Percentiles rank a stretch among this genome's conserved stretches.
Evolutionary conservation across 2,888 invertebrate genomes (phyloP).

Genomic region (Anaspis maculata): DNA sequence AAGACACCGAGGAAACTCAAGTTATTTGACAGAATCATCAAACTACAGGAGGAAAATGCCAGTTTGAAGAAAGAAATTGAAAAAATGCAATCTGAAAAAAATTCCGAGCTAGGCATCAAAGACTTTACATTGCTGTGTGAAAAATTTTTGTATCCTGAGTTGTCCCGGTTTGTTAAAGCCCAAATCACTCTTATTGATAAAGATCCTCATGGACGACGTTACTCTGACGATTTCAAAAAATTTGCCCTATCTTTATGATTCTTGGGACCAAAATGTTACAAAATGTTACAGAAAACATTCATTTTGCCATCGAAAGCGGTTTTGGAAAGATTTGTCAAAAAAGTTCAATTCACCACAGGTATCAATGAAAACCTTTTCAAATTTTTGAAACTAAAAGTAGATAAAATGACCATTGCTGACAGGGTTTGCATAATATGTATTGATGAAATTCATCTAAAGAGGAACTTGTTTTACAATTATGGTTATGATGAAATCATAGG

Average conservation of each 20-base stretch:
- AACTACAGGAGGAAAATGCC: background rate
- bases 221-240: conserved; percentile 10
- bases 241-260: conserved; percentile 5
- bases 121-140: background rate
- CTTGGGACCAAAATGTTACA: conserved; percentile 4
- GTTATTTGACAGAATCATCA: background rate
- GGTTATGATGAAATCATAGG: conserved; percentile 12
- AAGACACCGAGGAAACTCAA: conserved; percentile 1
- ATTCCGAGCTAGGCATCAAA: background rate
- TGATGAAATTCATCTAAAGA: conserved; percentile 12
- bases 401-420: conserved; percentile 4
- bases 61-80: background rate
- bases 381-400: conserved; percentile 5
- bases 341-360: conserved; percentile 4
- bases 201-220: conserved; percentile 6
- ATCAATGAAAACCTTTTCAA: conserved; percentile 5
- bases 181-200: conserved; percentile 1
- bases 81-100: background rate
- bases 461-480: conserved; percentile 11
- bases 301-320: no score
- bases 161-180: conserved; percentile 5
- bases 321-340: conserved; percentile 4
- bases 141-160: conserved; percentile 1
- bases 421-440: conserved; percentile 6
- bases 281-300: conserved; percentile 4